These are phyloP conservation scores for Diadema setosum DNA, from an alignment of 35 echinoderm and acorn worm genomes.

Conservation along the genomic window DNA sequence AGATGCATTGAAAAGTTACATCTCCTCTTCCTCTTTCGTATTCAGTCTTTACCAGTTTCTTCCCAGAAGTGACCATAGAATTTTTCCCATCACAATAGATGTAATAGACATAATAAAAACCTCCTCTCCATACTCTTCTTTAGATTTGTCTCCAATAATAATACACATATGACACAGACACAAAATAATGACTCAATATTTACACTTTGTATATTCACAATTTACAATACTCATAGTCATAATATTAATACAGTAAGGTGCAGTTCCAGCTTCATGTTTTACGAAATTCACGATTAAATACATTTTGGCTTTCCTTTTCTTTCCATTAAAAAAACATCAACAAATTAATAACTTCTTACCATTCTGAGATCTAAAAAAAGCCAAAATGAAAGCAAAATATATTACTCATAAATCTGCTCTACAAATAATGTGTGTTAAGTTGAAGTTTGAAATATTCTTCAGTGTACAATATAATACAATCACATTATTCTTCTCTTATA, in stretches of 20 bases:
- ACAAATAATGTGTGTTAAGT: conserved; percentile 15
- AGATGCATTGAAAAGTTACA: too few species aligned
- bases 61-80: not conserved
- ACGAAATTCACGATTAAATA: conserved; percentile 19
- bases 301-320: conserved; percentile 14
- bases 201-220: conserved; percentile 32
- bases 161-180: conserved; percentile 29
- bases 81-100: not conserved
- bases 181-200: conserved; percentile 31
- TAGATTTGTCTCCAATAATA: conserved; percentile 20
- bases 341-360: not conserved
- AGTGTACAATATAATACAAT: conserved; percentile 12
- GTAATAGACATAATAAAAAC: conserved; percentile 21
- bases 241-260: conserved; percentile 27
- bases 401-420: conserved; percentile 15
- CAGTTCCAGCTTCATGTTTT: not conserved
- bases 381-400: conserved; percentile 31
- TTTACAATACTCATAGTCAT: conserved; percentile 15
- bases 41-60: too few species aligned
- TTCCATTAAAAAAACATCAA: not conserved
- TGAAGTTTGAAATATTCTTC: too few species aligned
- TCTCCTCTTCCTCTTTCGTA: too few species aligned
- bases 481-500: conserved; percentile 6
- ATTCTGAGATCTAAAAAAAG: not conserved
- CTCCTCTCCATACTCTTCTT: not conserved